Percentiles rank a stretch among this genome's conserved stretches.
These are phyloP conservation scores for Heteropelma amictum DNA, from an alignment of 2,888 invertebrate genomes.

Conservation along the genomic window DNA sequence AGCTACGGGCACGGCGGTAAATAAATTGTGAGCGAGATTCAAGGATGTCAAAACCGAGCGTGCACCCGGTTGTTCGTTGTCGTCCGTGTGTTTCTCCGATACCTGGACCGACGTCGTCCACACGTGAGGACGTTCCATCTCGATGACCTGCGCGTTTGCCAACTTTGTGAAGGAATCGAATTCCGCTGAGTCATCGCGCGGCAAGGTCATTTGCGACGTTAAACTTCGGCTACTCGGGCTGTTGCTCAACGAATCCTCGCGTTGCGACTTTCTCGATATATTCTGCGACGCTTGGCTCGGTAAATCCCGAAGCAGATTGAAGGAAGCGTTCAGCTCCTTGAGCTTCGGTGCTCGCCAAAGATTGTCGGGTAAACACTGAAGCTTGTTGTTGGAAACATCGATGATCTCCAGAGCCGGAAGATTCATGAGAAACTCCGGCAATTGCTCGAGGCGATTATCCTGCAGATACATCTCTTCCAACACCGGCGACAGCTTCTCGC, in stretches of 20 bases:
- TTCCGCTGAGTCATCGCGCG: constrained; percentile 73
- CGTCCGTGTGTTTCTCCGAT: constrained; percentile 83
- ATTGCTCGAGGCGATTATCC: constrained; percentile 90
- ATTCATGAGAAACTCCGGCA: constrained; percentile 90
- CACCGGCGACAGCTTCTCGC: constrained; percentile 85
- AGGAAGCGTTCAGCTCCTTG: constrained; percentile 92
- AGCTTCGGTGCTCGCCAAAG: constrained; percentile 93
- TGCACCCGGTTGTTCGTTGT: constrained; percentile 80
- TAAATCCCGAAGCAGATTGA: constrained; percentile 91
- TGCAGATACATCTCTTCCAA: constrained; percentile 94
- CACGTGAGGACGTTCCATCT: constrained; percentile 86
- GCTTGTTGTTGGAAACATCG: constrained; percentile 96
- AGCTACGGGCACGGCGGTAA: constrained; percentile 91
- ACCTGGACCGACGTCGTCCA: constrained; percentile 86
- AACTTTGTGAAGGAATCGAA: constrained; percentile 76
- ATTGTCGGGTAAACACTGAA: constrained; percentile 88
- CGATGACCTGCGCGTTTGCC: constrained; percentile 77
- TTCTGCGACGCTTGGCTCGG: constrained; percentile 78
- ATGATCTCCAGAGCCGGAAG: constrained; percentile 88
- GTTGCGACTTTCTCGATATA: constrained; percentile 65
- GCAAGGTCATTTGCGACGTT: constrained; percentile 66
- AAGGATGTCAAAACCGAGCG: constrained; percentile 86
- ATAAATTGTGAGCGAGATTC: constrained; percentile 94
- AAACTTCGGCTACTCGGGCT: constrained; percentile 71
- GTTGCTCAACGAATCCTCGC: constrained; percentile 66